Evolutionary conservation across 2,888 invertebrate genomes (phyloP).

Genomic region (Opisthograptis luteolata): DNA sequence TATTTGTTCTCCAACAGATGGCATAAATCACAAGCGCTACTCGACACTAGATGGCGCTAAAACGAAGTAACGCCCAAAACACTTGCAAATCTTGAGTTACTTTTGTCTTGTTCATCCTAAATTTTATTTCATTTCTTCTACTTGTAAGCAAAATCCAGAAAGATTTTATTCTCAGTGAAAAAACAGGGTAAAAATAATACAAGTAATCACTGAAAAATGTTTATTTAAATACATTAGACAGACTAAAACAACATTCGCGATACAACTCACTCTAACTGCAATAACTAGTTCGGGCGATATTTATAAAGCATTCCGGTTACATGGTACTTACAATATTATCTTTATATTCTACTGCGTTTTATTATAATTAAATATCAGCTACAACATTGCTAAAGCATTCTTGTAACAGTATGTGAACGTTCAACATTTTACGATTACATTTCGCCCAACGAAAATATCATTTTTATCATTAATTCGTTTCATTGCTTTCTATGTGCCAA

Average conservation of each 20-base stretch:
- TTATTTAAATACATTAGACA: constrained; percentile 70
- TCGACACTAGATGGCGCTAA: constrained; percentile 40
- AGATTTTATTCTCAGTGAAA: too few species aligned
- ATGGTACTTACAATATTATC: constrained; percentile 36
- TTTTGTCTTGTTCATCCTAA: too few species aligned
- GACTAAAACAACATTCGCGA: constrained; percentile 72
- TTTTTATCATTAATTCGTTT: too few species aligned
- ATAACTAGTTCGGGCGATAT: constrained; percentile 56
- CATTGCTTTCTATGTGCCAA: too few species aligned
- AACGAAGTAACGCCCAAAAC: too few species aligned
- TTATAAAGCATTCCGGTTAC: constrained; percentile 61
- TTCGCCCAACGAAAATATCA: too few species aligned
- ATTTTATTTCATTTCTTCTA: too few species aligned
- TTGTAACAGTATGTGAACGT: constrained; percentile 6
- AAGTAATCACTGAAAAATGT: constrained; percentile 62
- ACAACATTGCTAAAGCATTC: constrained; percentile 30
- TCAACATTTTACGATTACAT: background rate
- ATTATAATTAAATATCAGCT: constrained; percentile 29
- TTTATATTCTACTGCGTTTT: constrained; percentile 8
- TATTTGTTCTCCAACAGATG: constrained; percentile 44
- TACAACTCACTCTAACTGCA: constrained; percentile 65
- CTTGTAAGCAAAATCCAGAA: too few species aligned
- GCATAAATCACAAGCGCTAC: constrained; percentile 50
- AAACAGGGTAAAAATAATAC: constrained; percentile 37
- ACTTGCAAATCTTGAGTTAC: too few species aligned